Evolutionary conservation across 2,888 invertebrate genomes (phyloP).

Genomic region (Nomada ruficornis): DNA sequence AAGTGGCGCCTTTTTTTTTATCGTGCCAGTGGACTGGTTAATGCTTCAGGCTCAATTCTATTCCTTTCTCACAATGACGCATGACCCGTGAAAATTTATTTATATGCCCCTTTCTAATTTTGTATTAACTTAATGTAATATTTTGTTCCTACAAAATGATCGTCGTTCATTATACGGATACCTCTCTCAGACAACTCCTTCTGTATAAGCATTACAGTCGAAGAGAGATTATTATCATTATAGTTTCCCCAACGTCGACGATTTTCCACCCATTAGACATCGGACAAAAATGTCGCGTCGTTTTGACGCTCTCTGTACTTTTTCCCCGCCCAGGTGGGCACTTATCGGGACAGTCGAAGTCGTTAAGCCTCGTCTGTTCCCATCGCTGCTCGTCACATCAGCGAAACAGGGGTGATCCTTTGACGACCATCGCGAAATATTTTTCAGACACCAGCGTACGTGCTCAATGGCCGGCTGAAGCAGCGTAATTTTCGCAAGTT

Average conservation of each 20-base stretch:
- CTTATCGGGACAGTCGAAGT: constrained; percentile 12
- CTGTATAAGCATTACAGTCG: too few species aligned
- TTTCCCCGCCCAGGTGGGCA: constrained; percentile 9
- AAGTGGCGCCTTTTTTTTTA: too few species aligned
- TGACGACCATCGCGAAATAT: constrained; percentile 42
- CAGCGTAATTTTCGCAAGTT: constrained; percentile 8
- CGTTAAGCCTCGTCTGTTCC: constrained; percentile 50
- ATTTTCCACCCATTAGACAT: constrained; percentile 33
- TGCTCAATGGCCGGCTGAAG: neutral
- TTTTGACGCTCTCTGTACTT: constrained; percentile 33
- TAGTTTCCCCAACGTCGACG: neutral
- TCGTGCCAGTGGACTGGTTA: neutral
- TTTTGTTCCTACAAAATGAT: too few species aligned
- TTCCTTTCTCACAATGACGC: neutral
- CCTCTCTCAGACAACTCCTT: neutral
- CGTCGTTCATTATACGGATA: neutral
- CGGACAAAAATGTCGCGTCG: constrained; percentile 6
- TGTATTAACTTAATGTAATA: too few species aligned
- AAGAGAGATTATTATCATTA: too few species aligned
- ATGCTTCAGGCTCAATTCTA: neutral
- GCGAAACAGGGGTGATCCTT: constrained; percentile 46
- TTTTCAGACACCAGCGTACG: constrained; percentile 18
- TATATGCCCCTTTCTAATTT: too few species aligned
- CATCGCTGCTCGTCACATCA: constrained; percentile 44
- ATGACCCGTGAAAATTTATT: neutral